These are phyloP conservation scores for Excalfactoria chinensis DNA, from an alignment of 2,113 vertebrate species.

Conservation along the genomic window DNA sequence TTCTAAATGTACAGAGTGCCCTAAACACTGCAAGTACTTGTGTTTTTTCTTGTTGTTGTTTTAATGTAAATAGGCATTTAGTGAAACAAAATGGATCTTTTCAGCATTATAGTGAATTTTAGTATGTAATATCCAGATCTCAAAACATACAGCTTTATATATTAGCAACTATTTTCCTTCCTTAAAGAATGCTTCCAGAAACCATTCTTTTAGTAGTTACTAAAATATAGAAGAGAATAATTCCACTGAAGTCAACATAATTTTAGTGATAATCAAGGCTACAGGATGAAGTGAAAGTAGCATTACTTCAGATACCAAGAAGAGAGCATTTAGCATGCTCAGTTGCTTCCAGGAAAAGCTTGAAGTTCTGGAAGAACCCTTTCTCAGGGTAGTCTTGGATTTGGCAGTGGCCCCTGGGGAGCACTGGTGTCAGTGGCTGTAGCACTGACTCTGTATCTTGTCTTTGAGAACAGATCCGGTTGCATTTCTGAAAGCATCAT, in stretches of 20 bases:
- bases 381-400: background rate
- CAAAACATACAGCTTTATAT: background rate
- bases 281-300: background rate
- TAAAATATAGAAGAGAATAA: background rate
- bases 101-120: background rate
- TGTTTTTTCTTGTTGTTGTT: background rate
- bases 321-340: background rate
- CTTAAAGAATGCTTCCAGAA: background rate
- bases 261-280: background rate
- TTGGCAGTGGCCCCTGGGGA: background rate
- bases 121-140: background rate
- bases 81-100: background rate
- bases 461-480: background rate
- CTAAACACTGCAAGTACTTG: background rate
- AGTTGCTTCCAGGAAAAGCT: background rate
- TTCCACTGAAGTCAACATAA: background rate
- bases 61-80: background rate
- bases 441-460: background rate
- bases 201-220: background rate
- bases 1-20: background rate
- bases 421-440: background rate
- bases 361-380: background rate
- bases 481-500: background rate
- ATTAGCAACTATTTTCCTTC: background rate
- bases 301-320: background rate